Conservation (phyloP, 1,140 invertebrate species). For the Drosophila rhopaloa region DNA sequence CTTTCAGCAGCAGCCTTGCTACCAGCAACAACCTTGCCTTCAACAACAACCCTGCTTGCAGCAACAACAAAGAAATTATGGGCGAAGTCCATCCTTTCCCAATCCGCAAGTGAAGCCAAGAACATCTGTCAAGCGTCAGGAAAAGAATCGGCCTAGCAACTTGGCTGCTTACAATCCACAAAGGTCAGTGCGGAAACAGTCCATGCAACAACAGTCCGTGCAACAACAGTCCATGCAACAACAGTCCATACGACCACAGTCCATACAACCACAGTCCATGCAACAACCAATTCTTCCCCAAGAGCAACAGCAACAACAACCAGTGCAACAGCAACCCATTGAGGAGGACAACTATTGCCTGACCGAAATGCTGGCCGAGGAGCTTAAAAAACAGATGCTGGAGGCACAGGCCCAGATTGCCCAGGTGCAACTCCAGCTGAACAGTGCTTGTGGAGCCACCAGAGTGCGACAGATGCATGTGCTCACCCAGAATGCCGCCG, state of each 20-base stretch:
- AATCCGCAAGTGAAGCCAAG: neutral
- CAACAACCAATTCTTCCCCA: neutral
- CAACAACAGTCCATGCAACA: too few species aligned
- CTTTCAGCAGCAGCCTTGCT: neutral
- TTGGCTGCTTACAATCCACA: neutral
- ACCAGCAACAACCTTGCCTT: neutral
- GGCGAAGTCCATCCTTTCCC: neutral
- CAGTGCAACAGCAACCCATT: neutral
- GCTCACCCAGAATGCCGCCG: neutral
- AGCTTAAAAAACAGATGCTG: conserved; percentile 56
- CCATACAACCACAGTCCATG: neutral
- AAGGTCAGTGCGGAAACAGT: neutral
- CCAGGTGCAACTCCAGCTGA: conserved; percentile 50
- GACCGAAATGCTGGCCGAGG: conserved; percentile 49
- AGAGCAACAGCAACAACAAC: neutral
- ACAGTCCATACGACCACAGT: too few species aligned
- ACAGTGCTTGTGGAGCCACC: conserved; percentile 17
- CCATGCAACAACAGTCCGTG: neutral
- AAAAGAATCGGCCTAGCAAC: neutral
- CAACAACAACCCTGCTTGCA: conserved; percentile 2
- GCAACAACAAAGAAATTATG: conserved; percentile 4
- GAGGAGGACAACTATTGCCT: conserved; percentile 11
- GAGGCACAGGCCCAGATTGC: conserved; percentile 55
- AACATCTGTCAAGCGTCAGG: neutral
- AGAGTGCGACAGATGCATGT: conserved; percentile 18